Percentiles rank a stretch among this genome's conserved stretches.
Conservation (phyloP, 2,113 vertebrate genomes). For the Nothoprocta perdicaria region DNA sequence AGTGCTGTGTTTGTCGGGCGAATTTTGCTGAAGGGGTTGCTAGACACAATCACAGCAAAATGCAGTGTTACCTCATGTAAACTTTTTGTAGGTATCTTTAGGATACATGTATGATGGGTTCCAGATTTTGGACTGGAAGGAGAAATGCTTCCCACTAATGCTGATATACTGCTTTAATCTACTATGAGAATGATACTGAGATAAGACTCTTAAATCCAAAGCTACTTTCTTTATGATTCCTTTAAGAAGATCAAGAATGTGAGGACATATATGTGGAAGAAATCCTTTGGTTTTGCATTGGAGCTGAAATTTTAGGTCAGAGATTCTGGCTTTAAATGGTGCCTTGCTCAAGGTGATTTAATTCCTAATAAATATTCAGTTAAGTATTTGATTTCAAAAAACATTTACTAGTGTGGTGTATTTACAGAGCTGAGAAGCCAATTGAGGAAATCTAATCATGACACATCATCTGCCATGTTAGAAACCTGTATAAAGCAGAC, state of each 20-base stretch:
- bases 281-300: background rate
- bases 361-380: background rate
- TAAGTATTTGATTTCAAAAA: constrained; percentile 12
- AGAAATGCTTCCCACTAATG: background rate
- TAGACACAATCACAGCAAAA: background rate
- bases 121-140: background rate
- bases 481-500: background rate
- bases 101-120: accelerated
- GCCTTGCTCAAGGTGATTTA: background rate
- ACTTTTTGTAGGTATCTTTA: background rate
- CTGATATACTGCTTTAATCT: background rate
- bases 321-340: background rate
- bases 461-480: background rate
- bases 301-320: background rate
- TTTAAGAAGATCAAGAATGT: background rate
- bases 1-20: background rate
- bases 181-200: background rate
- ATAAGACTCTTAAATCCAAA: background rate
- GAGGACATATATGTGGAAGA: background rate
- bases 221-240: background rate
- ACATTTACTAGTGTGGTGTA: background rate
- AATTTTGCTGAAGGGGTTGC: background rate
- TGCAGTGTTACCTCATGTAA: background rate
- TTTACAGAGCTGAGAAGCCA: background rate
- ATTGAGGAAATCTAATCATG: background rate